Base-by-base conservation (phyloP, 2,797 vertebrate genomes). In the Leptatherina wallacei region DNA sequence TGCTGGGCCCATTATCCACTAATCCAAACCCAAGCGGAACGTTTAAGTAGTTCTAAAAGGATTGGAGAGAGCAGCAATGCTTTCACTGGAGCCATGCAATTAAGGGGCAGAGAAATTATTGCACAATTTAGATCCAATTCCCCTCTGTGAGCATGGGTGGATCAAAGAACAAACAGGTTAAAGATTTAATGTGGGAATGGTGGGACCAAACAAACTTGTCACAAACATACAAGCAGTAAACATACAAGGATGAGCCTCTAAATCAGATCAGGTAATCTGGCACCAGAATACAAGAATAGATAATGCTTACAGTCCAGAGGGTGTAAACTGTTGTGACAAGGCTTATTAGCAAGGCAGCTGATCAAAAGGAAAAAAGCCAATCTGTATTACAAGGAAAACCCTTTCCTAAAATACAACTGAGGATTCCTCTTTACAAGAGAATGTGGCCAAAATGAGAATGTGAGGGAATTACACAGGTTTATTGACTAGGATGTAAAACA, bases 1-100 rank as follows among this genome's bases (percentile, higher is more conserved):
- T 88, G 75, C 88, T 88, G 83, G 76, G 87, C 73, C 88, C 85
- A 92, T 94, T 94, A 93, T 93, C 86, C 86, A 74, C 90, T 93
- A 93, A 93, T 92, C 91, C 88, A 92, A 87, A 91, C 81, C 91
- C 83, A 84, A 75, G 86, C 77, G 77, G 81, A 91, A 89, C 84
- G 65, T 90, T 90, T 91, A 91, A 90, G 90, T 86, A 85, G 79
- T 87, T 90, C 62, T 90, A 92, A 93, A 90, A 92, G 89, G 89
- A 92, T 89, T 89, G 85, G 72, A 74, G 85, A 75, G 82, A 81
- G 87, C 82, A 74, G 77, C 82, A 81, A 64, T 80, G 89, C 86
- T 87, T 93, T 85, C 82, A 83, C 87, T 75, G 79, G 77, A 91
- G 85, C 83, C 73, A 59, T 66, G 83, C 90, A 92, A 93, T 91